Conservation (phyloP, 2,113 vertebrate genomes). For the cat (Felis catus) region DNA sequence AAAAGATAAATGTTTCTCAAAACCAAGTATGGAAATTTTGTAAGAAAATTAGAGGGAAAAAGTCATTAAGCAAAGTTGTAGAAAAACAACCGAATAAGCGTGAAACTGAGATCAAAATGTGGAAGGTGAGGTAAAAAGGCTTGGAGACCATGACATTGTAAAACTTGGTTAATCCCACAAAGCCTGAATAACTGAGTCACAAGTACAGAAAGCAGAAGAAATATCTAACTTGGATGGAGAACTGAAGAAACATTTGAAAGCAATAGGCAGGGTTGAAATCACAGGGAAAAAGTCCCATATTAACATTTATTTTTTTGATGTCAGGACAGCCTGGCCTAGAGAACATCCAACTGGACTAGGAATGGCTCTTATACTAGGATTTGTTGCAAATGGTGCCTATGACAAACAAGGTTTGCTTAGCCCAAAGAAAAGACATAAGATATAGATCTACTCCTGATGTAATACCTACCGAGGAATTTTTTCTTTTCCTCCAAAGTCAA, state of each 20-base stretch:
- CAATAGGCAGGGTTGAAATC: background rate
- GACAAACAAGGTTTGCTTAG: background rate
- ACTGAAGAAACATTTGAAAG: background rate
- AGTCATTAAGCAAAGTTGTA: background rate
- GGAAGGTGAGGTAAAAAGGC: background rate
- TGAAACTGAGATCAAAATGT: background rate
- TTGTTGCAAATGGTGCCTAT: background rate
- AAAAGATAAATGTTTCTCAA: background rate
- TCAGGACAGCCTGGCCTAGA: background rate
- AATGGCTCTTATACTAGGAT: background rate
- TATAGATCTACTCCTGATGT: background rate
- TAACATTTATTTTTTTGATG: background rate
- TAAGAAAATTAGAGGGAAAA: constrained; percentile 12
- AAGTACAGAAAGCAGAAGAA: background rate
- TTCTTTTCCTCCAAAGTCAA: constrained; percentile 87
- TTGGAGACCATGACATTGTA: background rate
- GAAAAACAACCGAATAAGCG: background rate
- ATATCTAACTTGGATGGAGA: background rate
- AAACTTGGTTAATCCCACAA: background rate
- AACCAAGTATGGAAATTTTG: background rate
- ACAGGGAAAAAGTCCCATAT: background rate
- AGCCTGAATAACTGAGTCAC: background rate
- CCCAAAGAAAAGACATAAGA: background rate
- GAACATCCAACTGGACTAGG: background rate
- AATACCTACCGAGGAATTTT: constrained; percentile 88